These are phyloP conservation scores for Poeciliopsis infans DNA, from an alignment of 2,797 vertebrate genomes.

Conservation along the genomic window DNA sequence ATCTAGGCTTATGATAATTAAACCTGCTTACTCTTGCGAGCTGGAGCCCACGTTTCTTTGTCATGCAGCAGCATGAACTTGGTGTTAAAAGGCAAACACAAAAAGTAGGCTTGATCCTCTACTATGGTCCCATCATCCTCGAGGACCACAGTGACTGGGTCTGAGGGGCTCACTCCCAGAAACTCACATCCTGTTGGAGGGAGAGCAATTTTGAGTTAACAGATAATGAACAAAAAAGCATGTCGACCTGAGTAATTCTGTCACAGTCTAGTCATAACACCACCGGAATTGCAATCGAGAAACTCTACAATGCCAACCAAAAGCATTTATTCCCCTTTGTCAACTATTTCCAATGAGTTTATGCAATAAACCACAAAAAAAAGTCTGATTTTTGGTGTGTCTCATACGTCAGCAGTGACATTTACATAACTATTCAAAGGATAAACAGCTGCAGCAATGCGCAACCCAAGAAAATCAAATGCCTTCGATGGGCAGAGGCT, in stretches of 20 bases:
- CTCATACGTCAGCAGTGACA: background rate
- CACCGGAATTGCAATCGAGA: background rate
- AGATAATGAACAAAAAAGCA: background rate
- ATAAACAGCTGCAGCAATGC: background rate
- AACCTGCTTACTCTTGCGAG: slow-evolving; percentile 64
- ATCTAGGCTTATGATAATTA: background rate
- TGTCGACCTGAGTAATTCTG: background rate
- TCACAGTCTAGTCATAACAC: background rate
- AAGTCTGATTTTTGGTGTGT: background rate
- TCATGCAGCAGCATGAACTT: slow-evolving; percentile 88
- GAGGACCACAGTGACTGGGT: slow-evolving; percentile 85
- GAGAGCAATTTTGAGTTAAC: background rate
- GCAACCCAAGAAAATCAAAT: background rate
- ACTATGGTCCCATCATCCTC: slow-evolving; percentile 97
- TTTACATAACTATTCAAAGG: background rate
- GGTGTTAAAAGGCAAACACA: slow-evolving; percentile 88
- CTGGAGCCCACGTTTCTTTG: slow-evolving; percentile 84
- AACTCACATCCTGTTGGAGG: slow-evolving; percentile 75
- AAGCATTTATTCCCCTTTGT: background rate
- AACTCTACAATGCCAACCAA: background rate
- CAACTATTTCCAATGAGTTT: background rate
- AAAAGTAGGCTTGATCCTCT: slow-evolving; percentile 90
- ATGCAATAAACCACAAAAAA: background rate
- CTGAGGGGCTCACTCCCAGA: slow-evolving; percentile 76
- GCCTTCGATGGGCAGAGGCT: background rate